A percentile compares a stretch with the other conserved stretches of the same genome.
Evolutionary conservation across 2,888 invertebrate species (phyloP).

Genomic region (Craniophora ligustri): DNA sequence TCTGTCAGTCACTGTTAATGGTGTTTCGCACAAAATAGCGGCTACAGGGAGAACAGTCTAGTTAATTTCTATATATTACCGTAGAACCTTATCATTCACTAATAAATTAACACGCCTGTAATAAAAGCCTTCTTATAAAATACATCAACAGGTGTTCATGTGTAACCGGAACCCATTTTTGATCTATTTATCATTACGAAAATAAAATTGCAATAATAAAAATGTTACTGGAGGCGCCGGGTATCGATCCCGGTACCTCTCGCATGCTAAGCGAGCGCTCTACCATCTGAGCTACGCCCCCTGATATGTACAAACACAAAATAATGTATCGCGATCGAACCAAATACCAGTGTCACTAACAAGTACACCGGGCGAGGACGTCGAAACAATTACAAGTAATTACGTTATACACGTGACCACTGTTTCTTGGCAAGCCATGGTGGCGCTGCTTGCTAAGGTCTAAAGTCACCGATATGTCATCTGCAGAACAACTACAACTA

Average conservation of each 20-base stretch:
- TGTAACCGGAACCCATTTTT: too few relatives aligned
- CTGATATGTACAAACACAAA: conserved; percentile 40
- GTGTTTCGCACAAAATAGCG: too few relatives aligned
- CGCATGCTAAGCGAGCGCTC: conserved; percentile 89
- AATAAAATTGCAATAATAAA: too few relatives aligned
- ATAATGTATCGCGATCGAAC: conserved; percentile 1
- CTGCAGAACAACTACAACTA: not conserved
- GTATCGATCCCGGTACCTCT: conserved; percentile 88
- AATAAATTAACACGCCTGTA: too few relatives aligned
- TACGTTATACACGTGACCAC: not conserved
- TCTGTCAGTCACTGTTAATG: too few relatives aligned
- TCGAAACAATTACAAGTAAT: conserved; percentile 2
- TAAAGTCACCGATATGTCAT: not conserved
- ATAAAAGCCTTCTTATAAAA: too few relatives aligned
- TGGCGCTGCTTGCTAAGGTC: not conserved
- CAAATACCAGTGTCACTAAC: not conserved
- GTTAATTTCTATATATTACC: too few relatives aligned
- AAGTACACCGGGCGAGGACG: conserved; percentile 16
- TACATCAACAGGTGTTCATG: too few relatives aligned
- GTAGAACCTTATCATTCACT: too few relatives aligned
- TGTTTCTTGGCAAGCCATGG: not conserved
- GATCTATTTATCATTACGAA: too few relatives aligned
- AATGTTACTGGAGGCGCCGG: conserved; percentile 82
- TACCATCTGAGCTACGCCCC: conserved; percentile 89
- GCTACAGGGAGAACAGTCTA: too few relatives aligned